Evolutionary conservation across 1,140 invertebrate species (phyloP).

Genomic region (Brachionus angularis): DNA sequence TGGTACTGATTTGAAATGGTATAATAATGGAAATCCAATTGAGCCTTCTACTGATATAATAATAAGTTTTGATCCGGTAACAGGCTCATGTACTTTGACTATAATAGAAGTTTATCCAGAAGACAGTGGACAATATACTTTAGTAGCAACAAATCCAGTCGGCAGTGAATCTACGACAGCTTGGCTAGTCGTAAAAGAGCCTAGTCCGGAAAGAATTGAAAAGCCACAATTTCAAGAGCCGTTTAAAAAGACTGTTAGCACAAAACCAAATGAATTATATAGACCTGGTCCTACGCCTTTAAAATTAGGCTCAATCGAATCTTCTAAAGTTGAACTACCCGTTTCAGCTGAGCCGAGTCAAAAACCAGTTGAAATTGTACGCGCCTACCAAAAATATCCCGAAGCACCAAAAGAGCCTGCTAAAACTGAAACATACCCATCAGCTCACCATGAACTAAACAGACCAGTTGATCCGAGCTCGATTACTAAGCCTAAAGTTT

Average conservation of each 20-base stretch:
- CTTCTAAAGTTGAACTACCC: neutral
- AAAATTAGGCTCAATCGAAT: constrained; percentile 1
- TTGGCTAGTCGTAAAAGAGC: constrained; percentile 18
- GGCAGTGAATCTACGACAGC: constrained; percentile 11
- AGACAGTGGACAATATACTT: constrained; percentile 33
- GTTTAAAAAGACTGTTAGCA: neutral
- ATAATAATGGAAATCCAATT: constrained; percentile 16
- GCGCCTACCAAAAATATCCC: constrained; percentile 39
- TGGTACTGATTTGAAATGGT: constrained; percentile 33
- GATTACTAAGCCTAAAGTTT: neutral
- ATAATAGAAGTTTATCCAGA: constrained; percentile 31
- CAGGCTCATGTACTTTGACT: neutral
- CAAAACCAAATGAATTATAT: neutral
- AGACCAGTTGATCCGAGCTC: neutral
- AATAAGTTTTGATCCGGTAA: constrained; percentile 22
- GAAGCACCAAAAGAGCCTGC: no score
- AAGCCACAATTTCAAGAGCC: neutral
- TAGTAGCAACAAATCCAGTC: constrained; percentile 18
- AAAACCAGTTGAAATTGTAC: constrained; percentile 37
- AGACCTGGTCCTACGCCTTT: neutral
- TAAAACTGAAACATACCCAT: no score
- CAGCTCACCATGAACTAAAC: no score
- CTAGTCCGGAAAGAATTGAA: constrained; percentile 19
- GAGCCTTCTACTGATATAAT: constrained; percentile 30
- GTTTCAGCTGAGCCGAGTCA: neutral